Evolutionary conservation across 2,113 vertebrate genomes (phyloP).

Genomic region (Gobiocypris rarus): DNA sequence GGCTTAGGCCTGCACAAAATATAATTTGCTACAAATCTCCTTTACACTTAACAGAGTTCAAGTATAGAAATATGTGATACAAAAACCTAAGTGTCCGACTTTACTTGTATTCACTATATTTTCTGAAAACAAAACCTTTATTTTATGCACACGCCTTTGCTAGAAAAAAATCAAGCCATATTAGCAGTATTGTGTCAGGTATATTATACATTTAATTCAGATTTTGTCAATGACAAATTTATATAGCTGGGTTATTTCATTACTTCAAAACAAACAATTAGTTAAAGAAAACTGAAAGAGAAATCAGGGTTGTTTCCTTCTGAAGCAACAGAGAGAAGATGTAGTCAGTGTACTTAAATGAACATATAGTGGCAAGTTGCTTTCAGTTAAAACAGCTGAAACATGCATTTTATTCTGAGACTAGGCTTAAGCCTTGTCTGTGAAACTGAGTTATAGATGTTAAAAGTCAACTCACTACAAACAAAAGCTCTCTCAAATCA

Average conservation of each 20-base stretch:
- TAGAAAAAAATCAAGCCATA: neutral
- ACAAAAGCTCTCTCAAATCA: neutral
- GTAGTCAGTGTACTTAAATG: neutral
- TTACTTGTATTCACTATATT: neutral
- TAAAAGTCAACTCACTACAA: neutral
- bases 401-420: too few relatives aligned
- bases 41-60: neutral
- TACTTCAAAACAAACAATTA: neutral
- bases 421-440: too few relatives aligned
- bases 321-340: neutral
- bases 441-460: neutral
- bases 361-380: neutral
- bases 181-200: neutral
- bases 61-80: neutral
- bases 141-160: neutral
- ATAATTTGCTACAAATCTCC: neutral
- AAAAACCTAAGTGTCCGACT: neutral
- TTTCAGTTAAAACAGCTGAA: too few relatives aligned
- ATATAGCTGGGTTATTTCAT: neutral
- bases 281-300: neutral
- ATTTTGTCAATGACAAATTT: neutral
- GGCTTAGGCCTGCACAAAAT: neutral
- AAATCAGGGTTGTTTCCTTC: neutral
- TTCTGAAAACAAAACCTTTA: neutral
- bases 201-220: neutral